phyloP scores from a whole-genome alignment of 2,113 vertebrate genomes.

The Pterocles burchelli region DNA sequence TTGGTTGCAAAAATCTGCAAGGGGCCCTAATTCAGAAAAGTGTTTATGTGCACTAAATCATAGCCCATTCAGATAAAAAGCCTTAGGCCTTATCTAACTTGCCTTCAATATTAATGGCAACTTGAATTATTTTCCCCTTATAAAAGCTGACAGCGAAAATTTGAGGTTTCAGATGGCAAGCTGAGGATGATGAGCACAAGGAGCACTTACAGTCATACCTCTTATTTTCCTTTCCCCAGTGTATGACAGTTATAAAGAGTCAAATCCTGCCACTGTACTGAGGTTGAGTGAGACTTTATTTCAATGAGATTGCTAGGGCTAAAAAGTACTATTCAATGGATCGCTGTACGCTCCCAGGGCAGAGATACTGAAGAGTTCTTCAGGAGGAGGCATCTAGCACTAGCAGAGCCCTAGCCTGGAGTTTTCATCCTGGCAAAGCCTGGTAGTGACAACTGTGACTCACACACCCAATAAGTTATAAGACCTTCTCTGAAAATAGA shows the following conservation, averaged over 20 bases:
- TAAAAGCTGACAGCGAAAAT: background rate
- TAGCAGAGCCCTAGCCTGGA: background rate
- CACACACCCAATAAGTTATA: background rate
- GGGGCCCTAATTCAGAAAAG: background rate
- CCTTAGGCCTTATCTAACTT: background rate
- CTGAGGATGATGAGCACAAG: background rate
- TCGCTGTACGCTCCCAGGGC: fast-evolving
- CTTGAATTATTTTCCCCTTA: background rate
- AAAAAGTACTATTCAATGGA: background rate
- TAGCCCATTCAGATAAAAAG: background rate
- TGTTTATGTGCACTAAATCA: background rate
- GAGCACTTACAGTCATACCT: background rate
- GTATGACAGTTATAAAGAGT: background rate
- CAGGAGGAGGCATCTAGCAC: background rate
- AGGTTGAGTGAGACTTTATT: background rate
- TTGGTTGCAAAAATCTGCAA: background rate
- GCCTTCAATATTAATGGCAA: background rate
- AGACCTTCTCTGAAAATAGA: background rate
- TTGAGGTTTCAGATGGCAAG: background rate
- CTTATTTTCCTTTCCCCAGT: background rate
- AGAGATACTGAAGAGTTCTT: background rate
- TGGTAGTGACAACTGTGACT: background rate
- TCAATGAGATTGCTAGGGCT: background rate
- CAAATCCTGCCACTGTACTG: background rate
- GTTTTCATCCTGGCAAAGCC: background rate